Evolutionary conservation across 2,888 invertebrate species (phyloP), one percentile per base, ranked within the genome.

Genomic region (Digitonthophagus gazella): DNA sequence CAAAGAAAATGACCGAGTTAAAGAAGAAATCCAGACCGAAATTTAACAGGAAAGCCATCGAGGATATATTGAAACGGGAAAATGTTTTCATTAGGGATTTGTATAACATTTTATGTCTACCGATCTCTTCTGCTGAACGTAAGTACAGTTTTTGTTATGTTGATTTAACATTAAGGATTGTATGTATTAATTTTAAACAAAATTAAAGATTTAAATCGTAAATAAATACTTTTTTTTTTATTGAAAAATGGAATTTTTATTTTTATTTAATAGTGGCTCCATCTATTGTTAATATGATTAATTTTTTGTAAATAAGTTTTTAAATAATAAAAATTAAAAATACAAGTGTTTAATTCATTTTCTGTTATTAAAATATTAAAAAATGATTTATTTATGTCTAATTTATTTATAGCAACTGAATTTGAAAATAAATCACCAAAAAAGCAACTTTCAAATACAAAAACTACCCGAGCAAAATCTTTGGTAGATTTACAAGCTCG

Each of bases 401-500:
- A 44, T 44, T 44, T 44, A 8, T 44, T 73, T 71, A 66, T 69
- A 73, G 85, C 80, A 71, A 82, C 82, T 44, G 81, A 82, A 74
- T 84, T 84, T 28, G 82, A 83, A 61, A 79, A 83, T 72, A 11
- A 44, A 68, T 63, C 69, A 70, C n/a, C n/a, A n/a, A n/a, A n/a
- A n/a, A n/a, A n/a, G n/a, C n/a, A n/a, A n/a, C n/a, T n/a, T n/a
- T n/a, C n/a, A n/a, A 54, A 44, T n/a, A 69, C 67, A 6, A 73
- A 70, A 67, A 68, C 72, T 6, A 58, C 64, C 15, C 82, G 90
- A 74, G 91, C 90, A 8, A 83, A 84, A 68, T 89, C 86, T 64
- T 86, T 91, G 71, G 83, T 86, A 66, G 91, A 91, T 77, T 81
- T 91, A 54, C 88, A 90, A 76, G 85, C 88, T 69, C 87, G 88